Base-by-base conservation (phyloP, 2,113 vertebrate genomes). In the Menidia beryllina region DNA sequence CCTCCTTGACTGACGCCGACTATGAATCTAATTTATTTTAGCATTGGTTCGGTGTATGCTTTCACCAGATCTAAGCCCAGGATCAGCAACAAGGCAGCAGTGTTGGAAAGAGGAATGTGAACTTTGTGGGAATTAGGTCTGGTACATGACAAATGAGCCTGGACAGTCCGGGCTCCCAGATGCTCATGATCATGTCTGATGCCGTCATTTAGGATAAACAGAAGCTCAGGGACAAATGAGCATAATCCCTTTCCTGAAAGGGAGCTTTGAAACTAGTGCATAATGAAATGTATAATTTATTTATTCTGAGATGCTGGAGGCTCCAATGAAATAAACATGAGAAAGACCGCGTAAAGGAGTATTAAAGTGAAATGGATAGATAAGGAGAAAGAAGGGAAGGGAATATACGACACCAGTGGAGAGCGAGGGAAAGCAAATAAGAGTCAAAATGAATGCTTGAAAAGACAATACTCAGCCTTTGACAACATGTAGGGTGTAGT, bases 251-350 rank as follows among this genome's bases (percentile, higher is more conserved):
- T 88, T 88, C 82, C 86, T 86, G 83, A 90, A 91, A 88, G 88
- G n/a, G 81, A 86, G 79, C 79, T 85, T 77, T 80, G 77, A 82
- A 91, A 89, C 72, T 72, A 86, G 60, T 21, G 81, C 84, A 90
- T 90, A 89, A 92, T 91, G 84, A 91, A 92, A 91, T 83, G 87
- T 88, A 90, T 91, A 89, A 91, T 90, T 90, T 89, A 92, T 91
- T 91, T 90, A 90, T 91, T 85, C 81, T 73, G 52, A 81, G 78
- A 82, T 80, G 86, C 90, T 88, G 63, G 77, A 87, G 80, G 90
- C 75, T 52, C 17, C 77, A 13, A 88, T 92, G 88, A 90, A 92
- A 91, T 88, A 92, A 92, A 91, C 90, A 92, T 91, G 86, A 91
- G 83, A 10, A 59, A 58, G 63, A 45, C n/a, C 15, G 27, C n/a